Conservation (phyloP, 2,888 invertebrate genomes). For the Danaus chrysippus region DNA sequence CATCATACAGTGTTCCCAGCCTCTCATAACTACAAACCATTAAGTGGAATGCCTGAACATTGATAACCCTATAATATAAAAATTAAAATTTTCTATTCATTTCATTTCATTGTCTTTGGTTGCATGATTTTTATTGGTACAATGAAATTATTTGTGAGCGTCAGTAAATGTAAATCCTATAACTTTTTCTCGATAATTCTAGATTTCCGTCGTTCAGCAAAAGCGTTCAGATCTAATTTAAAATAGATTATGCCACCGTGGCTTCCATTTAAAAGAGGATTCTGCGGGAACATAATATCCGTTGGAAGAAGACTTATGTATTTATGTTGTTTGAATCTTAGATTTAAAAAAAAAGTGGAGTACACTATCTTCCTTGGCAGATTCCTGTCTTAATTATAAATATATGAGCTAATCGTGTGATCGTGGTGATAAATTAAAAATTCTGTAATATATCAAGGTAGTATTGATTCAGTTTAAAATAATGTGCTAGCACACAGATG, state of each 20-base stretch:
- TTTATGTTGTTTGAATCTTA: conserved; percentile 10
- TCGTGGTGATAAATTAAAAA: no score
- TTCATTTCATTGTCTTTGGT: no score
- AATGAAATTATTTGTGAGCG: conserved; percentile 18
- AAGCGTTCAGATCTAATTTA: conserved; percentile 18
- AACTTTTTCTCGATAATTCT: conserved; percentile 18
- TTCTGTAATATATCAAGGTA: not conserved
- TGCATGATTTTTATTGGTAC: not conserved
- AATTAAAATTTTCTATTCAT: no score
- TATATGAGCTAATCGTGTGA: no score
- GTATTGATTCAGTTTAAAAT: conserved; percentile 4
- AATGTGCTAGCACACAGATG: not conserved
- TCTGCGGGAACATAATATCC: conserved; percentile 30
- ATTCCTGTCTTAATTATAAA: not conserved
- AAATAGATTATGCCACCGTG: conserved; percentile 29
- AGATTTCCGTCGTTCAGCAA: conserved; percentile 18
- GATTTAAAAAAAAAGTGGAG: conserved; percentile 5
- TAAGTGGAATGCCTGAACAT: no score
- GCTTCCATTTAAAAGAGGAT: conserved; percentile 30
- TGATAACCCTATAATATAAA: no score
- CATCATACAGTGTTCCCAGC: no score
- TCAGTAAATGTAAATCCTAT: not conserved
- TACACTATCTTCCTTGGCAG: not conserved
- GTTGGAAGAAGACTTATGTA: conserved; percentile 21
- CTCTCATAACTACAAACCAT: no score